A percentile compares a stretch with the other conserved stretches of the same genome.
Conservation (phyloP, 1,140 invertebrate species). For the Drosophila azteca region DNA sequence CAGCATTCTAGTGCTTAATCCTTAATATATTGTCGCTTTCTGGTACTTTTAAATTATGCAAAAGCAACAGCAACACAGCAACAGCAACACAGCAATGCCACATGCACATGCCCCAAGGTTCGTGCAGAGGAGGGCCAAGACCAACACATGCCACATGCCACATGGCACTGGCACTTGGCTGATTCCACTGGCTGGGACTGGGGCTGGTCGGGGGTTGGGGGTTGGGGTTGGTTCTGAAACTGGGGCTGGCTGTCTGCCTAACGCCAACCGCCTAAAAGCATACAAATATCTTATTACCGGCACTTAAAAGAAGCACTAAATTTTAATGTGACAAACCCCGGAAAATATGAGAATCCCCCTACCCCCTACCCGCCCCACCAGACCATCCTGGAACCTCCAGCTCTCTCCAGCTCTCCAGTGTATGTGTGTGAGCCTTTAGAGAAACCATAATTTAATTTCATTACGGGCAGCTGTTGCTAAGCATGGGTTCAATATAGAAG, state of each 20-base stretch:
- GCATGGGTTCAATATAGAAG: slow-evolving; percentile 2
- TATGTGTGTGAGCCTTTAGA: not conserved
- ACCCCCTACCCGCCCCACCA: not conserved
- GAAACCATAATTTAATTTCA: slow-evolving; percentile 37
- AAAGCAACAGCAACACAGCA: slow-evolving; percentile 1
- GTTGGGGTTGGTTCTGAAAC: too few species aligned
- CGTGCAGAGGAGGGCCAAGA: too few species aligned
- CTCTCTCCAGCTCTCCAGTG: not conserved
- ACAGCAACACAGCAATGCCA: not conserved
- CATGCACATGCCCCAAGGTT: not conserved
- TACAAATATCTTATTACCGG: slow-evolving; percentile 34
- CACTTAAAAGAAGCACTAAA: slow-evolving; percentile 31
- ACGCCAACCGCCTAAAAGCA: slow-evolving; percentile 23
- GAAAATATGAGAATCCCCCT: slow-evolving; percentile 6
- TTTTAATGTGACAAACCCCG: slow-evolving; percentile 27
- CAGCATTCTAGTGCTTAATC: not conserved
- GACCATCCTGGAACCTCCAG: not conserved
- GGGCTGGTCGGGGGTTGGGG: too few species aligned
- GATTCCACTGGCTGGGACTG: too few species aligned
- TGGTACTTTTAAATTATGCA: slow-evolving; percentile 13
- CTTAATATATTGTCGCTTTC: slow-evolving; percentile 6
- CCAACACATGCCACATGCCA: not conserved
- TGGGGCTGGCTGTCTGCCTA: not conserved
- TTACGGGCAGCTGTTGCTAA: slow-evolving; percentile 21
- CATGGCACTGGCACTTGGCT: too few species aligned